Evolutionary conservation across 2,113 vertebrate species (phyloP), one percentile per base, ranked within the genome.

Genomic region (Trogon surrucura): DNA sequence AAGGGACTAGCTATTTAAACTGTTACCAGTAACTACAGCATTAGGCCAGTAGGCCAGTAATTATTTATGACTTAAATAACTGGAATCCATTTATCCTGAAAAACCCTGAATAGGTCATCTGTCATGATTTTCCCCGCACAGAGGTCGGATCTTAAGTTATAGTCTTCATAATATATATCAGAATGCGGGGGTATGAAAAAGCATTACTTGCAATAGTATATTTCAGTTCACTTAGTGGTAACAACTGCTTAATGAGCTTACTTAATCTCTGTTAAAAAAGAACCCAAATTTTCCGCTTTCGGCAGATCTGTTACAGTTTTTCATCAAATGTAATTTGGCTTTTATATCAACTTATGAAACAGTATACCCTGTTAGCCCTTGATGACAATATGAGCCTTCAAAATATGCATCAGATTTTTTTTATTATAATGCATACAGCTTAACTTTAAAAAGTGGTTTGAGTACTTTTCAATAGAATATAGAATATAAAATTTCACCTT

Each of bases 11-110:
- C 80, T 91, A 95, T 89, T 95, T 91, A 97, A 92, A 38, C 64
- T 79, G 64, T 64, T 82, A 85, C 12, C 51, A 84, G 41, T 48
- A 81, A 41, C 60, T 62, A 47, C 51, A 87, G 54, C 66, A 73
- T 80, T 93, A 94, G 78, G 87, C 23, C 67, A 90, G 73, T 93
- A 89, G 85, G 92, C 29, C 69, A 91, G 16, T 79, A 93, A 95
- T 87, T 96, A 94, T 73, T 91, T 87, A 56, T 96, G 96, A 91
- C 80, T 89, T 88, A 95, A 95, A 86, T 60, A 86, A 86, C 45
- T 2, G 2, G 67, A 90, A 97, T 96, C 92, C 20, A 5, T 96
- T 97, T 92, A 95, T 60, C 95, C 74, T 79, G 53, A 57, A 86
- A 91, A 96, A 67, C 38, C 53, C 74, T 70, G 29, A 88, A 60